Conservation (phyloP, 2,888 invertebrate species). For the Amblyteles armatorius region DNA sequence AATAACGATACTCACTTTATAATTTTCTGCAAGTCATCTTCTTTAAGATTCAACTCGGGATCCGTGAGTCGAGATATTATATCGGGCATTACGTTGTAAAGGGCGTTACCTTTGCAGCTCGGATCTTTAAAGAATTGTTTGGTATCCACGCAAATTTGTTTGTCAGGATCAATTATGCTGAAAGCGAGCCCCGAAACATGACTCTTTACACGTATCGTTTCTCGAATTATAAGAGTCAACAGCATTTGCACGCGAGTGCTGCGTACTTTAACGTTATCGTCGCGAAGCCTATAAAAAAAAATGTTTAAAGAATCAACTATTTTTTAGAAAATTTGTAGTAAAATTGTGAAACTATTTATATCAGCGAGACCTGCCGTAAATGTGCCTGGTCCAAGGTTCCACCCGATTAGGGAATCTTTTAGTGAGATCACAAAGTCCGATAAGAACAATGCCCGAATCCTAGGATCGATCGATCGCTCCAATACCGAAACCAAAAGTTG, state of each 20-base stretch:
- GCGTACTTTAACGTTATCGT: conserved; percentile 90
- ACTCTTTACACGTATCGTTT: conserved; percentile 98
- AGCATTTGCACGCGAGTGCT: conserved; percentile 94
- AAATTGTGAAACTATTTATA: neutral
- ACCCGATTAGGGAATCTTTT: conserved; percentile 96
- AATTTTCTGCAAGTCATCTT: conserved; percentile 90
- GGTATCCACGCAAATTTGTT: conserved; percentile 89
- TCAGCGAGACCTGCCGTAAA: conserved; percentile 90
- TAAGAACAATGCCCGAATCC: conserved; percentile 92
- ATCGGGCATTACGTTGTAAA: conserved; percentile 98
- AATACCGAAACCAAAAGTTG: conserved; percentile 94
- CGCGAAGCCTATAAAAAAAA: conserved; percentile 89
- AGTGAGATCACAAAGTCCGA: conserved; percentile 94
- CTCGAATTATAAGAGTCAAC: conserved; percentile 95
- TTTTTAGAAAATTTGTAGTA: neutral
- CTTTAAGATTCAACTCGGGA: conserved; percentile 88
- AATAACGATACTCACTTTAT: conserved; percentile 87
- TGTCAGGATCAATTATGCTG: conserved; percentile 91
- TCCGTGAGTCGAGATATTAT: conserved; percentile 95
- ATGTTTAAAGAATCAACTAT: neutral
- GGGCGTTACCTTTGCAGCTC: conserved; percentile 95
- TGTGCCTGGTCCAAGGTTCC: conserved; percentile 96
- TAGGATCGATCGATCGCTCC: conserved; percentile 90
- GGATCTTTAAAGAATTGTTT: conserved; percentile 94
- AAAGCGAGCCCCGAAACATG: conserved; percentile 94